Evolutionary conservation across 2,888 invertebrate species (phyloP).

Genomic region (Machimus rusticus): DNA sequence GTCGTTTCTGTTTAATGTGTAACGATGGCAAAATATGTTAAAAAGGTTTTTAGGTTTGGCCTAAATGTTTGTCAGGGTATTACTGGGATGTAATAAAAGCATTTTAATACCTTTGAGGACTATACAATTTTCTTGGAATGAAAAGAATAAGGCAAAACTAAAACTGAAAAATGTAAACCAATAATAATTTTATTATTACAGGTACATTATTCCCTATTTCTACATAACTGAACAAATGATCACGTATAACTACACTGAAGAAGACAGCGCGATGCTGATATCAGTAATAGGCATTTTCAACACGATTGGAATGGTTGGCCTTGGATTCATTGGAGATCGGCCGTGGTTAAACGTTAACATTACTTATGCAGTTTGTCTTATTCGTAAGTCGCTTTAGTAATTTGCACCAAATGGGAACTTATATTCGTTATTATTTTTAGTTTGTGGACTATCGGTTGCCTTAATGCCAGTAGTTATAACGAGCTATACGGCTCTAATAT

Average conservation of each 20-base stretch:
- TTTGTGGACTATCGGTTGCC: conserved; percentile 60
- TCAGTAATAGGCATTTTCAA: conserved; percentile 89
- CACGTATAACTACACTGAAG: conserved; percentile 73
- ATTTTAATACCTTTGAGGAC: too few species aligned
- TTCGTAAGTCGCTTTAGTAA: conserved; percentile 58
- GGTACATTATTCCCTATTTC: conserved; percentile 96
- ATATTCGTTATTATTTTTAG: conserved; percentile 49
- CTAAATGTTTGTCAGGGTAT: too few species aligned
- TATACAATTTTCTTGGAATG: not conserved
- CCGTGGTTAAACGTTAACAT: conserved; percentile 82
- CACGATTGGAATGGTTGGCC: conserved; percentile 86
- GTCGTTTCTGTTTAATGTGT: too few species aligned
- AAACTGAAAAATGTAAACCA: not conserved
- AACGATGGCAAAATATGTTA: too few species aligned
- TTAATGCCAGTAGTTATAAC: conserved; percentile 58
- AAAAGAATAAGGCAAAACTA: not conserved
- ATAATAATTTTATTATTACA: conserved; percentile 64
- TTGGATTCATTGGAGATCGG: conserved; percentile 90
- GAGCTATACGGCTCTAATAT: conserved; percentile 55
- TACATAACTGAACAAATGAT: conserved; percentile 87
- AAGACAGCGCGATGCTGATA: conserved; percentile 79
- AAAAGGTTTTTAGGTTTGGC: too few species aligned
- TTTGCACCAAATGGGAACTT: not conserved
- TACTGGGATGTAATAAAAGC: too few species aligned
- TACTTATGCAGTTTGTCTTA: conserved; percentile 81